Evolutionary conservation across 2,797 vertebrate species (phyloP), one percentile per base, ranked within the genome.

Genomic region (Myiotriccus ornatus): DNA sequence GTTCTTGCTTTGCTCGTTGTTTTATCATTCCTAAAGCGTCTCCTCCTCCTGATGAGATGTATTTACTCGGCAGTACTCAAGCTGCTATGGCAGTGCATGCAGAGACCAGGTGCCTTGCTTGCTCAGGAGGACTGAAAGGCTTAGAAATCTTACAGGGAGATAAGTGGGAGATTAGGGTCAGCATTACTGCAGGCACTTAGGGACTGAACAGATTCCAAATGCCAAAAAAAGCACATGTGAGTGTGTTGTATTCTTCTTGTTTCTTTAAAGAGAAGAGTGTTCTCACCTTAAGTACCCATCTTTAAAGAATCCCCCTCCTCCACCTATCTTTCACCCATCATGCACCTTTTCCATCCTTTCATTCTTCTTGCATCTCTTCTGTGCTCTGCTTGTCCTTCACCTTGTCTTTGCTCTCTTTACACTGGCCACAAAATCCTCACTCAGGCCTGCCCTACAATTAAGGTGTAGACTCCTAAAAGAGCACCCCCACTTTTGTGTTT

Each of bases 151-250:
- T 76, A 32, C 73, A 70, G 57, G 70, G 97, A 97, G 97, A 96
- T 97, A 77, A 97, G 86, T 85, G 89, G 96, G 67, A 90, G 98
- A 98, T 98, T 98, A 98, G 92, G 97, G 97, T 97, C 97, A 98
- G 73, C 44, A 71, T 77, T 96, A 93, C 97, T 49, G 88, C 60
- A 87, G 90, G 55, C 86, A 87, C 75, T 64, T 69, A 74, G 49
- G 63, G 55, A 44, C 69, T 71, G 62, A 87, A 46, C 18, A 84
- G 68, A 77, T 87, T 68, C 84, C n/a, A 18, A 60, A 6, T 14
- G 39, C 30, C n/a, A 47, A 67, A 77, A 88, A 84, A 90, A 68
- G 43, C 75, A 53, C 35, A 19, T 9, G 10, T 50, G 43, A 79
- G 46, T 27, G 4, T 9, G 3, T 19, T 76, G 6, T 34, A 13